Conservation (phyloP, 2,113 vertebrate genomes). For the Siphamia tubifer region DNA sequence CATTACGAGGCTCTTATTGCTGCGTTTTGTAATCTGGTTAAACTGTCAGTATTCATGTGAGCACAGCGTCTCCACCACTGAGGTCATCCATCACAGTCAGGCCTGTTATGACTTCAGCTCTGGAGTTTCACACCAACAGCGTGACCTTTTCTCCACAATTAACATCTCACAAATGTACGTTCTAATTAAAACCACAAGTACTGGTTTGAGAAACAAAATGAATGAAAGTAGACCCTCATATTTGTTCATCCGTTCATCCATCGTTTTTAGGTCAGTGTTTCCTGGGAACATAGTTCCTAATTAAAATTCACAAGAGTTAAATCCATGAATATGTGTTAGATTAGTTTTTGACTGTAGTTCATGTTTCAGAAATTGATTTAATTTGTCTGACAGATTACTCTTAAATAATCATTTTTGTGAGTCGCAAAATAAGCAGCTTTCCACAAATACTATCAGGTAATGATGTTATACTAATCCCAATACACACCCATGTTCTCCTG, state of each 20-base stretch:
- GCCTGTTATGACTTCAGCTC: background rate
- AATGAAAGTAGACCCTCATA: too few relatives aligned
- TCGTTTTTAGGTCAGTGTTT: background rate
- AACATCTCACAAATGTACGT: background rate
- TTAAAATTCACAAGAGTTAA: too few relatives aligned
- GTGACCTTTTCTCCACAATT: background rate
- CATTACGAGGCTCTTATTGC: slow-evolving; percentile 12
- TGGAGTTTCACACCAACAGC: background rate
- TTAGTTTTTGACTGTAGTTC: too few relatives aligned
- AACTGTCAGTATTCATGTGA: too few relatives aligned
- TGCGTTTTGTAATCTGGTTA: background rate
- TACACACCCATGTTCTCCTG: too few relatives aligned
- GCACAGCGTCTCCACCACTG: background rate
- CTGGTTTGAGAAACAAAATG: background rate
- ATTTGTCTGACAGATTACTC: too few relatives aligned
- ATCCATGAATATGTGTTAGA: background rate
- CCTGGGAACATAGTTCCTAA: too few relatives aligned
- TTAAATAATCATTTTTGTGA: too few relatives aligned
- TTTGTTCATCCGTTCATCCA: background rate
- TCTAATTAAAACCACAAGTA: slow-evolving; percentile 27
- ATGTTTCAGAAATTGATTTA: too few relatives aligned
- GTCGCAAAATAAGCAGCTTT: too few relatives aligned
- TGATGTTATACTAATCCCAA: too few relatives aligned
- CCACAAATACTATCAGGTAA: too few relatives aligned
- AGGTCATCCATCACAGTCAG: slow-evolving; percentile 23